Base-by-base conservation (phyloP, 2,113 vertebrate genomes). In the Danio rerio region DNA sequence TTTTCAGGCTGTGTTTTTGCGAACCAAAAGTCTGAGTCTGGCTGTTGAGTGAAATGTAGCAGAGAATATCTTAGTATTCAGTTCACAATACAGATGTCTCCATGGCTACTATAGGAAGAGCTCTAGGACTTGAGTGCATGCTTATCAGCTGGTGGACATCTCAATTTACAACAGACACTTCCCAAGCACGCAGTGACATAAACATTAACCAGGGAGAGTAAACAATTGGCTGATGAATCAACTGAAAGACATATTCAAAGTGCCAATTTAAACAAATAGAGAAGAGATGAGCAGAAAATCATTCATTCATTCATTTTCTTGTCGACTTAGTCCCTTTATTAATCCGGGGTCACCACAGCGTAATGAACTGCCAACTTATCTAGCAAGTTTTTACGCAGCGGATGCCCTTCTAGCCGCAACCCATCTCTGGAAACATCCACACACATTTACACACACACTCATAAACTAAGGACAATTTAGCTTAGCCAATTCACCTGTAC, bases 71-170 rank as follows among this genome's bases (percentile, higher is more conserved):
- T 85, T 85, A 73, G 69, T 61, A 85, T 85, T 82, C 84, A 73
- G 56, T 45, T 82, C 84, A 74, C 78, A 85, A 66, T 66, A 73
- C 70, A 53, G 72, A 79, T 63, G 84, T 85, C 80, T 65, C 84
- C 84, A 85, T 85, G 84, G 75, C 84, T 85, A 82, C 83, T 49
- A 72, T 53, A 49, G 63, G n/a, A 49, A 83, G 58, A 81, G 77
- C 18, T 72, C 78, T n/a, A 81, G 77, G 16, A 83, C 71, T 70
- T 79, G 18, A 79, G 68, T 59, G 69, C 81, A 85, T 68, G 62
- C 73, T 81, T 85, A 81, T 84, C 84, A 80, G 50, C 77, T 62
- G 71, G 76, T 78, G 80, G 72, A 80, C 61, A 82, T 72, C 84
- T 83, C 66, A 75, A 70, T 77, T 68, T 66, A 78, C 59, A 76